Evolutionary conservation across 2,797 vertebrate genomes (phyloP).

Genomic region (Megaceryle alcyon): DNA sequence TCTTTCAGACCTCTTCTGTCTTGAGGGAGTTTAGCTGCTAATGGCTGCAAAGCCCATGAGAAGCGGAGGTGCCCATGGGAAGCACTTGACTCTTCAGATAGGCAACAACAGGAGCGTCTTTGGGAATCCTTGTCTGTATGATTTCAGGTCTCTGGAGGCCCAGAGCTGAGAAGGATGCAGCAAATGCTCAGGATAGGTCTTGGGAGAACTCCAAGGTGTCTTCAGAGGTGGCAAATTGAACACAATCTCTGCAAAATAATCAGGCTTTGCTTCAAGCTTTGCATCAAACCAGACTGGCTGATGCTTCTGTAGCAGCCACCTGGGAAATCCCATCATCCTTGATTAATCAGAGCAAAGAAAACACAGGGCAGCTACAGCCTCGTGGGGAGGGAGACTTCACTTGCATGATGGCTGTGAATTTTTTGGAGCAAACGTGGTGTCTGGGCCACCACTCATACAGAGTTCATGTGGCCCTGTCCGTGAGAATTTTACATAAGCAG

Average conservation of each 20-base stretch:
- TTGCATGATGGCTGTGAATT: neutral
- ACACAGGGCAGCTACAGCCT: neutral
- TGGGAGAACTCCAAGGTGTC: neutral
- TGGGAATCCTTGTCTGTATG: accelerated
- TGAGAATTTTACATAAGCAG: neutral
- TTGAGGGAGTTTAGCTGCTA: accelerated
- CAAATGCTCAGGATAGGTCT: neutral
- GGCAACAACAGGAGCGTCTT: neutral
- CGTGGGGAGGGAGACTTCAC: neutral
- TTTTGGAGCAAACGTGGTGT: neutral
- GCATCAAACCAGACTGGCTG: neutral
- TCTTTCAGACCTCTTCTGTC: neutral
- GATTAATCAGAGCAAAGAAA: neutral
- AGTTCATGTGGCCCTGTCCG: neutral
- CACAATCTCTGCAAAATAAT: neutral
- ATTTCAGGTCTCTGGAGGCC: neutral
- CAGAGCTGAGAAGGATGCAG: neutral
- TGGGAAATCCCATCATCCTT: constrained; percentile 35
- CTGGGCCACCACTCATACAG: neutral
- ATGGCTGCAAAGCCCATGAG: accelerated
- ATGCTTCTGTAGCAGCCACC: neutral
- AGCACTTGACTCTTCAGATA: accelerated
- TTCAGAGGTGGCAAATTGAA: neutral
- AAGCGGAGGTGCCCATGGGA: accelerated
- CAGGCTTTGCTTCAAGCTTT: neutral